Evolutionary conservation across 2,797 vertebrate species (phyloP).

Genomic region (Takifugu ocellatus): DNA sequence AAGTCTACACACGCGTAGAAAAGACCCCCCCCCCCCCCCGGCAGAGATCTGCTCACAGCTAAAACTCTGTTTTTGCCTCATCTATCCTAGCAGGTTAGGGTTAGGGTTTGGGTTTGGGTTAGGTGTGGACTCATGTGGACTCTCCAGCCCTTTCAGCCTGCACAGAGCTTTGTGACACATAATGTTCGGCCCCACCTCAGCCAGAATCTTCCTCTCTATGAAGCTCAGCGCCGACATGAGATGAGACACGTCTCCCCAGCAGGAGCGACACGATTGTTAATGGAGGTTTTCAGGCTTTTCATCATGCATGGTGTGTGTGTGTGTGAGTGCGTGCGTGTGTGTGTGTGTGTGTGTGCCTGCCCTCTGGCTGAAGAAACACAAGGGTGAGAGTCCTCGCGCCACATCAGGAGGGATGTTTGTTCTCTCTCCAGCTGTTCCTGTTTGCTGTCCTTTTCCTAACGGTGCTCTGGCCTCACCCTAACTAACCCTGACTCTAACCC

Average conservation of each 20-base stretch:
- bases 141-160: constrained; percentile 13
- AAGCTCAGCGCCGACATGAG: constrained; percentile 16
- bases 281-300: constrained; percentile 26
- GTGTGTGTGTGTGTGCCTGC: constrained; percentile 9
- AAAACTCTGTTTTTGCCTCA: too few relatives aligned
- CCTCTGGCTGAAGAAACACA: constrained; percentile 28
- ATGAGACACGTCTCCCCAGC: constrained; percentile 17
- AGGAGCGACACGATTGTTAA: constrained; percentile 9
- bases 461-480: neutral
- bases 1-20: neutral
- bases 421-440: neutral
- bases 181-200: constrained; percentile 32
- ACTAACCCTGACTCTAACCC: too few relatives aligned
- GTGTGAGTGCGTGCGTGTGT: neutral
- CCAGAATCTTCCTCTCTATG: constrained; percentile 40
- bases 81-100: too few relatives aligned
- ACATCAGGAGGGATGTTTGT: constrained; percentile 1
- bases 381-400: constrained; percentile 16
- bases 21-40: too few relatives aligned
- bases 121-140: neutral
- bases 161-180: constrained; percentile 48
- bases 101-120: too few relatives aligned
- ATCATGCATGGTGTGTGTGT: constrained; percentile 8
- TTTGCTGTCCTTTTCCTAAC: neutral
- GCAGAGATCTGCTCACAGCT: too few relatives aligned